Percentiles rank a stretch among this genome's conserved stretches.
phyloP scores from a whole-genome alignment of 1,140 invertebrate species.

The Hypothenemus hampei region DNA sequence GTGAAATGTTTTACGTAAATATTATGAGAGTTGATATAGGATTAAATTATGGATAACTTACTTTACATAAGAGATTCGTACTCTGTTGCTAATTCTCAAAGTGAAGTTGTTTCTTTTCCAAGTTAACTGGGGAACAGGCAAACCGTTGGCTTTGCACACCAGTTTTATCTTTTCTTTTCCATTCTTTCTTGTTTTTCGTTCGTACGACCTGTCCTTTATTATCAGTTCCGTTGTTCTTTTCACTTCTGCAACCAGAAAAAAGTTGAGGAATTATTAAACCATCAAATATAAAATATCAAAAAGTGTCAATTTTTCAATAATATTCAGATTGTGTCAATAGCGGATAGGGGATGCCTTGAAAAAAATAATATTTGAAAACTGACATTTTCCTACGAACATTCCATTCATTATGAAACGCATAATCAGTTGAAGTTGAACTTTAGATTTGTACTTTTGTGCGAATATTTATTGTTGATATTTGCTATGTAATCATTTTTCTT shows the following conservation, averaged over 20 bases:
- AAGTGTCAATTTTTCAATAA: too few relatives aligned
- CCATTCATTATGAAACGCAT: too few relatives aligned
- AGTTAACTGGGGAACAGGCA: constrained; percentile 62
- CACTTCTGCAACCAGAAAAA: constrained; percentile 17
- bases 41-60: constrained; percentile 26
- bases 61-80: constrained; percentile 37
- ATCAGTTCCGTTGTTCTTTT: background rate
- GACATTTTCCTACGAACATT: too few relatives aligned
- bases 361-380: too few relatives aligned
- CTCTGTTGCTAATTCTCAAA: constrained; percentile 24
- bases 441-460: too few relatives aligned
- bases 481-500: too few relatives aligned
- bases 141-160: constrained; percentile 62
- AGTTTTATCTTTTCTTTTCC: constrained; percentile 49
- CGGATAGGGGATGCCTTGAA: too few relatives aligned
- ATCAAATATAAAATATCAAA: too few relatives aligned
- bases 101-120: constrained; percentile 64
- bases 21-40: background rate
- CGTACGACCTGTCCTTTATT: constrained; percentile 17
- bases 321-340: too few relatives aligned
- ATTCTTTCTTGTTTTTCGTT: constrained; percentile 22
- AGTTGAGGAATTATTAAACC: too few relatives aligned
- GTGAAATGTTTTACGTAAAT: background rate
- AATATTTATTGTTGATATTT: too few relatives aligned
- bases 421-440: too few relatives aligned